Evolutionary conservation across 2,888 invertebrate species (phyloP), one percentile per base, ranked within the genome.

Genomic region (Ophioninae sp.): DNA sequence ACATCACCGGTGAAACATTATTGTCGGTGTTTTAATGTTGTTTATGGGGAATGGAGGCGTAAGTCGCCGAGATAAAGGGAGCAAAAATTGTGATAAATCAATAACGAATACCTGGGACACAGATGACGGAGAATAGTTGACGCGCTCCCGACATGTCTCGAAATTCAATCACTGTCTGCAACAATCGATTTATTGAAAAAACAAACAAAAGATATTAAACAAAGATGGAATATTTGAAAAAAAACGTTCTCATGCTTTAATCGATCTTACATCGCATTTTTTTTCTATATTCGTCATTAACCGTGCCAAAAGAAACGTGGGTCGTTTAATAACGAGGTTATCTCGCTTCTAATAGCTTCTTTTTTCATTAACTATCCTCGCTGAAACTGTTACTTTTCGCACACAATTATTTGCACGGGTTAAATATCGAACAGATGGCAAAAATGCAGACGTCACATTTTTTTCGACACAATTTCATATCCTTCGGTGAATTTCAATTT

Each of bases 271-370:
- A 23, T 68, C 37, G 65, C 67, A 30, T 61, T 69, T 69, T 44
- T n/a, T 17, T 22, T 39, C 39, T 1, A 10, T 13, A 39, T 30
- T 64, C 65, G 13, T 75, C 61, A 51, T 63, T 68, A 22, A 63
- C 64, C 72, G 83, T 83, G 83, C 83, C 83, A 83, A 79, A 80
- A 68, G 13, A 6, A 67, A 30, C 72, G 61, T 79, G 61, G 65
- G 75, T 73, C 56, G 68, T 59, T 58, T 22, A 13, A 68, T 76
- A 37, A 23, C 58, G n/a, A 17, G 37, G 44, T 37, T 37, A 74
- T 64, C n/a, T 71, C 22, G 41, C 9, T 23, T 22, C 22, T 5
- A 58, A 20, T 58, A 6, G 30, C 37, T 41, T 41, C 20, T 64
- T 30, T 23, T 22, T n/a, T 56, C 69, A 39, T 41, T 20, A 37